A percentile compares a stretch with the other conserved stretches of the same genome.
These are phyloP conservation scores for Platyrinchus mystaceus DNA, from an alignment of 2,797 vertebrate genomes.

Conservation along the genomic window DNA sequence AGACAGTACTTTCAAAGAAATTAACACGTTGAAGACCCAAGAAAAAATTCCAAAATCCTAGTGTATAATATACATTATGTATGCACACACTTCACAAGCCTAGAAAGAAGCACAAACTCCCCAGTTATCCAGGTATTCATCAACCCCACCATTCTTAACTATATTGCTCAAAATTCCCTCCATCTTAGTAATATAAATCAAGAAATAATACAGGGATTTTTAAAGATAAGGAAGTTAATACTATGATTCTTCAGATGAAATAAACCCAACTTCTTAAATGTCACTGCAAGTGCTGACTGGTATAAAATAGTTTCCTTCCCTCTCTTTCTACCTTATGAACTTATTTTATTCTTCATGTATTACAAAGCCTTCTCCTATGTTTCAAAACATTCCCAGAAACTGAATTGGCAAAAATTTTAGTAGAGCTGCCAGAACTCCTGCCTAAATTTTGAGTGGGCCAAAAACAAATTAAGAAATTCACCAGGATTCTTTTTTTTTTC, in stretches of 20 bases:
- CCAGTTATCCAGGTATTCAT: neutral
- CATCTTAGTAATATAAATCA: neutral
- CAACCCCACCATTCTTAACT: neutral
- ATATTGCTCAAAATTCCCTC: neutral
- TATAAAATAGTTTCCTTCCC: neutral
- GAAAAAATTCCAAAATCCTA: neutral
- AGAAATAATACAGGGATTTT: neutral
- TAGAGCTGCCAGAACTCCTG: neutral
- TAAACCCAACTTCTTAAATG: neutral
- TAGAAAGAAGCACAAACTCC: neutral
- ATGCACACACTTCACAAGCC: neutral
- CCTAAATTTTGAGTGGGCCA: neutral
- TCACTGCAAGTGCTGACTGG: neutral
- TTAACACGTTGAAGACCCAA: neutral
- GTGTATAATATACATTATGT: neutral
- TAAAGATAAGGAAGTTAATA: neutral
- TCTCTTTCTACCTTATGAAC: neutral
- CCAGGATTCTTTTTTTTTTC: fast-evolving
- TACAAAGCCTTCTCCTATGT: neutral
- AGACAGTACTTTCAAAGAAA: neutral
- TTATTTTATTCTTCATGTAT: neutral
- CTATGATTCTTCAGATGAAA: neutral
- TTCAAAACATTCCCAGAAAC: neutral
- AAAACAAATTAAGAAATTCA: neutral
- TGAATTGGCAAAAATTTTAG: neutral